Base-by-base conservation (phyloP, 2,113 vertebrate species). In the Mus pahari region DNA sequence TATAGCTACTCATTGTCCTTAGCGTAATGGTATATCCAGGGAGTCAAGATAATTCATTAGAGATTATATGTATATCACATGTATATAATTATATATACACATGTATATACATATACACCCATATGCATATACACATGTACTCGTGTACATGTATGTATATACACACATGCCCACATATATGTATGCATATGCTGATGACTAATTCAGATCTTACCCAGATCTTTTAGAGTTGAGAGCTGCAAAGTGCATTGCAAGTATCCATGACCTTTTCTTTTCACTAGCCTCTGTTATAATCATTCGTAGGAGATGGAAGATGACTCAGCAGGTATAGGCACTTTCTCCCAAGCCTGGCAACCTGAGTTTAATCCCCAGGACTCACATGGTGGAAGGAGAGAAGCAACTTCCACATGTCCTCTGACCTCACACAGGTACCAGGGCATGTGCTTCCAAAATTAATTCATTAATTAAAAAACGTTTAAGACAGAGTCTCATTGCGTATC, bases 61-160 rank as follows among this genome's bases (percentile, higher is more conserved):
- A 71, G 33, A 50, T 78, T n/a, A 60, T 62, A 83, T 42, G 79
- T 42, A 42, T 60, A 42, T 19, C 33, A 62, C 22, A 60, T 55
- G n/a, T 81, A 20, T 58, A n/a, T 58, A 62, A 62, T 62, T 62
- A 26, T 62, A 62, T 26, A 26, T 22, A n/a, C 11, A 10, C 4
- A 68, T 3, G 13, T 5, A n/a, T 5, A 36, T 42, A 36, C 2
- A 60, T 5, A 26, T 22, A 39, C 0, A 11, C 19, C 73, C 0
- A 31, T 5, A 77, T 4, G 8, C 11, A 77, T 3, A 31, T 6
- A 17, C 2, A 48, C 3, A 75, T 58, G 78, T 42, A 48, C 3
- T n/a, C 17, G 7, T 53, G 26, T 28, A 31, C 10, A 71, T 48
- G 60, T 2, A 90, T 90, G 26, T 53, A 81, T n/a, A 81, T 58